These are phyloP conservation scores for Megalurothrips usitatus DNA, from an alignment of 2,888 invertebrate genomes.

Conservation along the genomic window DNA sequence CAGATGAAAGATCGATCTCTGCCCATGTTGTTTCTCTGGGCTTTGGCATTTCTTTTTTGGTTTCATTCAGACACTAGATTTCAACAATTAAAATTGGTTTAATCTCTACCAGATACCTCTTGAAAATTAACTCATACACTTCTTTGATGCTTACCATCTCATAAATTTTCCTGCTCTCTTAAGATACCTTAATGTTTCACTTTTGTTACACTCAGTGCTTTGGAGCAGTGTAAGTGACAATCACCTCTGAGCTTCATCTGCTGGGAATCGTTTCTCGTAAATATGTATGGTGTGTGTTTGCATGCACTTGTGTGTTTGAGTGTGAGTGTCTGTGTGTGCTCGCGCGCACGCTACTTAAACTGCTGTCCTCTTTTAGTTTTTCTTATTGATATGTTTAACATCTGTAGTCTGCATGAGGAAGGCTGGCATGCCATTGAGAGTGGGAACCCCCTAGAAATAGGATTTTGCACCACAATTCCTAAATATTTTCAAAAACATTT, in stretches of 20 bases:
- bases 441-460: too few species aligned
- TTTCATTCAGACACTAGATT: neutral
- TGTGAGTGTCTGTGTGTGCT: neutral
- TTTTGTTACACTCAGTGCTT: neutral
- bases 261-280: neutral
- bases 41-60: neutral
- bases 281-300: neutral
- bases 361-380: neutral
- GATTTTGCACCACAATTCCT: too few species aligned
- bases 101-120: neutral
- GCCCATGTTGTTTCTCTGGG: neutral
- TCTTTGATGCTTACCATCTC: neutral
- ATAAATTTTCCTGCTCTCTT: neutral
- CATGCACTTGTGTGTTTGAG: neutral
- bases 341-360: neutral
- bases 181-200: neutral
- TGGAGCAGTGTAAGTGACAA: constrained; percentile 6
- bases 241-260: neutral
- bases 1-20: neutral
- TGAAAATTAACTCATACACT: neutral
- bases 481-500: too few species aligned
- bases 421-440: too few species aligned
- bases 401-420: too few species aligned
- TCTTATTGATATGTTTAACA: too few species aligned
- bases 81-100: neutral